phyloP scores from a whole-genome alignment of 2,113 vertebrate species.

The Ceratotherium simum region DNA sequence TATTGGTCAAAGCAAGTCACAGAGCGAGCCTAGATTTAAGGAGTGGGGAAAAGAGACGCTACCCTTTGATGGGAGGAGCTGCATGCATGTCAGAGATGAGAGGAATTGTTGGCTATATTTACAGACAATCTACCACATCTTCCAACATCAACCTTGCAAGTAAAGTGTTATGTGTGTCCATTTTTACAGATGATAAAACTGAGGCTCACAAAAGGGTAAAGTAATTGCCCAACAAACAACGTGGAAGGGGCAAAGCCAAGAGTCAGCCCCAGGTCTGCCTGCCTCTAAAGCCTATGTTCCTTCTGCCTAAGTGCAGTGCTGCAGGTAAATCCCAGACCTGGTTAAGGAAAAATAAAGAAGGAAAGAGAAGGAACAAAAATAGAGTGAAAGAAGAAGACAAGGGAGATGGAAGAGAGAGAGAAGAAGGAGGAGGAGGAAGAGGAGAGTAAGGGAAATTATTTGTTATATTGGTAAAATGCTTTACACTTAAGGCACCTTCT shows the following conservation, averaged over 20 bases:
- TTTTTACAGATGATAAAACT: slow-evolving; percentile 46
- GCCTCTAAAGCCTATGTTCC: neutral
- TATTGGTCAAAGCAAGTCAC: neutral
- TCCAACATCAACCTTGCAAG: neutral
- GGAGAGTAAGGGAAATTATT: neutral
- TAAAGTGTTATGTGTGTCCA: neutral
- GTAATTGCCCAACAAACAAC: neutral
- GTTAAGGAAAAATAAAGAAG: neutral
- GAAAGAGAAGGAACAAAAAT: neutral
- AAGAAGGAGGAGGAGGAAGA: neutral
- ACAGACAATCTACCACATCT: neutral
- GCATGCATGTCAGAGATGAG: neutral
- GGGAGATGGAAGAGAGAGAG: neutral
- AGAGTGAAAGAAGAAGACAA: slow-evolving; percentile 6
- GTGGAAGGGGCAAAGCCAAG: neutral
- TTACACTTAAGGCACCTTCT: slow-evolving; percentile 4
- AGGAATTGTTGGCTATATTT: neutral
- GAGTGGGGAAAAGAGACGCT: neutral
- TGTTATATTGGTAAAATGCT: neutral
- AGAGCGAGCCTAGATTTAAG: neutral
- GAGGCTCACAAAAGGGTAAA: neutral
- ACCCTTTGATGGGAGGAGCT: neutral
- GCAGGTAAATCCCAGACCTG: neutral
- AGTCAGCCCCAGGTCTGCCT: neutral
- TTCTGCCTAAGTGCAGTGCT: neutral